phyloP scores from a whole-genome alignment of 2,888 invertebrate genomes.

The Incurvaria masculella region DNA sequence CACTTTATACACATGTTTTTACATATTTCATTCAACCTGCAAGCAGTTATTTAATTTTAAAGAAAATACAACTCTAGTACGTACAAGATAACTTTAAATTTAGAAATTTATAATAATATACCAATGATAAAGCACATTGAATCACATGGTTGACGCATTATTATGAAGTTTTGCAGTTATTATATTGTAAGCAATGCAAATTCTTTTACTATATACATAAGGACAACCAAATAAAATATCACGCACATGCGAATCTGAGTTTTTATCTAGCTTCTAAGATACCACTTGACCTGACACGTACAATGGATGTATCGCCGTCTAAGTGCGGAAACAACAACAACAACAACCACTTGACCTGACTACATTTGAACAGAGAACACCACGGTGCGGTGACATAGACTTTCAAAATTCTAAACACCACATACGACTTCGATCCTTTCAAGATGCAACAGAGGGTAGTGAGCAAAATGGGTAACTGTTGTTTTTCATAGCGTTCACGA shows the following conservation, averaged over 20 bases:
- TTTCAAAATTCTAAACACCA: too few relatives aligned
- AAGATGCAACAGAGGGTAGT: too few relatives aligned
- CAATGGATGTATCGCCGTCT: too few relatives aligned
- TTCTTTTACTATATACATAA: conserved; percentile 28
- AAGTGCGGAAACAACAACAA: too few relatives aligned
- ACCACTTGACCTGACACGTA: too few relatives aligned
- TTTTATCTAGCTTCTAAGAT: too few relatives aligned
- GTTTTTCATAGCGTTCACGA: too few relatives aligned
- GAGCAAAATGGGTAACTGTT: too few relatives aligned
- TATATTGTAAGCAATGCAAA: conserved; percentile 33
- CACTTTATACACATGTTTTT: background rate
- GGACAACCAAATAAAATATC: conserved; percentile 50
- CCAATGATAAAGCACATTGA: conserved; percentile 37
- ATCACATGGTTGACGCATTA: conserved; percentile 33
- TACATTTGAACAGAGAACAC: too few relatives aligned
- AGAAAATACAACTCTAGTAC: background rate
- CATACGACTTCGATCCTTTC: too few relatives aligned
- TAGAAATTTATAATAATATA: conserved; percentile 29
- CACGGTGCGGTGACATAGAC: too few relatives aligned
- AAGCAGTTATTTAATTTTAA: conserved; percentile 16
- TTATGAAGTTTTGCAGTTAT: conserved; percentile 37
- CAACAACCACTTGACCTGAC: too few relatives aligned
- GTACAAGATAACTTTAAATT: conserved; percentile 14
- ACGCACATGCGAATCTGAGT: conserved; percentile 45
- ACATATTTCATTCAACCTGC: background rate